Conservation (phyloP, 2,113 vertebrate genomes). For the Hylia prasina region DNA sequence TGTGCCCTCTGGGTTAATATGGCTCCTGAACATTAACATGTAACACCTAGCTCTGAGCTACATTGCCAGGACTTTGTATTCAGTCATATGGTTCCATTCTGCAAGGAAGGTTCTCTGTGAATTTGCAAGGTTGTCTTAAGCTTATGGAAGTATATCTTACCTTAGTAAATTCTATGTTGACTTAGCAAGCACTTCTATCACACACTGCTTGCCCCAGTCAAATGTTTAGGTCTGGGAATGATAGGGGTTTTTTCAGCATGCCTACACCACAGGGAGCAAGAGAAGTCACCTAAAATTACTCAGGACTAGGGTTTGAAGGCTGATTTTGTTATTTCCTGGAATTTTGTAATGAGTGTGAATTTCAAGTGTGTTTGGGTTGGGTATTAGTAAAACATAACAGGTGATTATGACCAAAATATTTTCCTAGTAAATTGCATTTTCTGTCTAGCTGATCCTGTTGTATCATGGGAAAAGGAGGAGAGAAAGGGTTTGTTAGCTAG, state of each 20-base stretch:
- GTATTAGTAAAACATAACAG: neutral
- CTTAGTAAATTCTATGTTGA: too few species aligned
- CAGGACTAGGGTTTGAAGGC: neutral
- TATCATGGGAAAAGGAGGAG: neutral
- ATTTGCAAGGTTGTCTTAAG: neutral
- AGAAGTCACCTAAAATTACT: neutral
- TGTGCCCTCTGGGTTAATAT: neutral
- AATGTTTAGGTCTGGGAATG: neutral
- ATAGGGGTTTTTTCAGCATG: neutral
- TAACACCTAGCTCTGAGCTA: neutral
- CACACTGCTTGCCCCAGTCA: neutral
- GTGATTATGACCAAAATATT: neutral
- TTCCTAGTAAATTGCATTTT: neutral
- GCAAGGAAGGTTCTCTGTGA: neutral
- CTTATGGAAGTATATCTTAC: neutral
- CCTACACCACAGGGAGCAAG: neutral
- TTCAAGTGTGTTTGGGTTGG: neutral
- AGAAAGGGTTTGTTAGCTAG: neutral
- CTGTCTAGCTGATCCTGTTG: neutral
- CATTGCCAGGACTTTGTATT: neutral
- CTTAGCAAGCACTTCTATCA: neutral
- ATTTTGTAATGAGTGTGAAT: neutral
- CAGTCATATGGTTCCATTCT: accelerated
- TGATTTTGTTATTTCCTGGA: neutral
- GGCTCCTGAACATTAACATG: neutral